Percentiles rank a stretch among this genome's conserved stretches.
These are phyloP conservation scores for Phoebastria nigripes DNA, from an alignment of 2,797 vertebrate species.

Conservation along the genomic window DNA sequence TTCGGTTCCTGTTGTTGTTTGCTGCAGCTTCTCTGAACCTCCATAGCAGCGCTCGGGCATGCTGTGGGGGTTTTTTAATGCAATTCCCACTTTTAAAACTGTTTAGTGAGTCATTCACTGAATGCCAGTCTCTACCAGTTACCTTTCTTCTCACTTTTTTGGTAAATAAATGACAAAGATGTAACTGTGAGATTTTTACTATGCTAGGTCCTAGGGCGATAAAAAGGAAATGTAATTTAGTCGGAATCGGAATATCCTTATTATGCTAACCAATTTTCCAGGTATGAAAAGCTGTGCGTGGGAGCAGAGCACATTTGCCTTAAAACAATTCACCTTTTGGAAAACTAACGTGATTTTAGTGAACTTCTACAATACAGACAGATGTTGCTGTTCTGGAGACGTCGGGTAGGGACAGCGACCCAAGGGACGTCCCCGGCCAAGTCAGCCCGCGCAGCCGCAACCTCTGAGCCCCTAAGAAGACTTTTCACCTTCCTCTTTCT, in stretches of 20 bases:
- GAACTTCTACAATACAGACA: not conserved
- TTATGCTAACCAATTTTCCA: rapidly evolving
- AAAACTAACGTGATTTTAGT: not conserved
- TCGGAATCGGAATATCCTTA: not conserved
- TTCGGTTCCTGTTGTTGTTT: not conserved
- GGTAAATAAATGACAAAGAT: not conserved
- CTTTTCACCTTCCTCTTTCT: not conserved
- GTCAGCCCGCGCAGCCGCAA: rapidly evolving
- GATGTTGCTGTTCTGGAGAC: not conserved
- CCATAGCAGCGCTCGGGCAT: not conserved
- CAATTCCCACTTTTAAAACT: not conserved
- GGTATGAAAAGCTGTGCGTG: rapidly evolving
- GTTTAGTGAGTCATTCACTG: not conserved
- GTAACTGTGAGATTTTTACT: not conserved
- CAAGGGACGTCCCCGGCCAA: too few species aligned
- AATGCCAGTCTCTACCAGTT: not conserved
- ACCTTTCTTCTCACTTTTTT: not conserved
- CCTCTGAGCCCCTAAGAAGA: not conserved
- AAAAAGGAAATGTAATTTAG: not conserved
- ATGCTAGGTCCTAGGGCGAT: not conserved
- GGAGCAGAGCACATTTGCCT: not conserved
- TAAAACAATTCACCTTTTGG: not conserved
- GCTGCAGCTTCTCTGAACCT: not conserved
- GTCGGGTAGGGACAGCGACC: rapidly evolving
- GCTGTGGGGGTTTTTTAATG: rapidly evolving